Evolutionary conservation across 2,113 vertebrate species (phyloP).

Genomic region (Salvator merianae): DNA sequence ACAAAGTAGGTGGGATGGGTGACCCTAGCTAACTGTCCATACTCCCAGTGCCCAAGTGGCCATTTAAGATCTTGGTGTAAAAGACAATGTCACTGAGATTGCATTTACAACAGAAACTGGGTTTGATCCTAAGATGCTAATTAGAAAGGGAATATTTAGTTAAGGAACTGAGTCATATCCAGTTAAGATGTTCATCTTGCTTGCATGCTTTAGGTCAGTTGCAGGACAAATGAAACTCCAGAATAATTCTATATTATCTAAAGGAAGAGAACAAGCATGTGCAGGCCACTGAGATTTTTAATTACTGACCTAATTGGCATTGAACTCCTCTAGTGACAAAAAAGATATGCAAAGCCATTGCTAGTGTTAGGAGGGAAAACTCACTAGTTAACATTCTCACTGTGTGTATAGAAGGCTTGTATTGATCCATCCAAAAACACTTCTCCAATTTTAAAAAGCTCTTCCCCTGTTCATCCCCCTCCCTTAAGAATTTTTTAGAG

Average conservation of each 20-base stretch:
- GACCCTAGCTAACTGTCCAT: too few species aligned
- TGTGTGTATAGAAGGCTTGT: not conserved
- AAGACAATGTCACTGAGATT: too few species aligned
- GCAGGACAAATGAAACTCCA: conserved; percentile 27
- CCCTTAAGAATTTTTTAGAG: conserved; percentile 71
- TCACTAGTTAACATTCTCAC: too few species aligned
- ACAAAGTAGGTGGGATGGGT: too few species aligned
- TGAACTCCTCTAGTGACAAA: too few species aligned
- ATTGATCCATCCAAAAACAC: not conserved
- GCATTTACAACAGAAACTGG: too few species aligned
- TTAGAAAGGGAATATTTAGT: not conserved
- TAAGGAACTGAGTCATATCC: not conserved
- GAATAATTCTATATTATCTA: conserved; percentile 1
- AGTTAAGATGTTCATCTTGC: not conserved
- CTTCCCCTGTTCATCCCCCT: not conserved
- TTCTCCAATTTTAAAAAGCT: not conserved
- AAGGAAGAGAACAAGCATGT: not conserved
- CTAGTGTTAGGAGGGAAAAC: too few species aligned
- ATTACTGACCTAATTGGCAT: too few species aligned
- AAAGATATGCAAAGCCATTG: too few species aligned
- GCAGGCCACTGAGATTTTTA: not conserved
- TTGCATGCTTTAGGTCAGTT: not conserved
- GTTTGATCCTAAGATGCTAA: not conserved
- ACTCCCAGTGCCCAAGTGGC: too few species aligned
- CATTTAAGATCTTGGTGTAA: too few species aligned